Base-by-base conservation (phyloP, 2,888 invertebrate genomes). In the Lasioglossum villosulum region DNA sequence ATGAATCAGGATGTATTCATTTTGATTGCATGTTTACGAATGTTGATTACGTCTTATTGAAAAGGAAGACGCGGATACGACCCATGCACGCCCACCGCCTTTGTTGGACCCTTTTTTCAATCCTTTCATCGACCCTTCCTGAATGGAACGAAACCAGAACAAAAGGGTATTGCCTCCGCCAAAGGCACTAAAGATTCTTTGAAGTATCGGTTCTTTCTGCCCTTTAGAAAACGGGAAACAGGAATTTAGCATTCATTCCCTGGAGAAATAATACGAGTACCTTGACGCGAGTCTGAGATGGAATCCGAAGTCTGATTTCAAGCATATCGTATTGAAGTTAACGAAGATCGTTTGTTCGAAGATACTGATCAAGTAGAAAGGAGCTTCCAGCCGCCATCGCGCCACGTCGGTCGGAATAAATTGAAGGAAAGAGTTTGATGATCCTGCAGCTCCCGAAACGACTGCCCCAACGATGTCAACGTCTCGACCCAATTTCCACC, bases 71-170 rank as follows among this genome's bases (percentile, higher is more conserved):
- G 82, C 88, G 90, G 90, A 91, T 90, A 87, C 87, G 83, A 84
- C 78, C 81, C 75, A 82, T 88, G 76, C 78, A 91, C 90, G 90
- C 90, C 90, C 80, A 90, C 84, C 87, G 88, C 83, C 87, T 90
- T 90, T 90, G 91, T 90, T 39, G 77, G 86, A 71, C 86, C 88
- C 91, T 90, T 89, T 86, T 81, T 68, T 68, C 91, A 89, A 90
- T 91, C 86, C 91, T 91, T 91, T 89, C 91, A 89, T 88, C 91
- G 89, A 87, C 90, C 89, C 88, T 80, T 88, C 76, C 70, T 77
- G 87, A 86, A 86, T 70, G 86, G 78, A 79, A 86, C 83, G 83
- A 89, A 89, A 84, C 72, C 90, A 84, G 90, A 91, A 90, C 91
- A 91, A 90, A 88, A 87, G 78, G 84, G 78, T 78, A 86, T 86